Evolutionary conservation across 2,113 vertebrate species (phyloP).

Genomic region (Climacteris rufus): DNA sequence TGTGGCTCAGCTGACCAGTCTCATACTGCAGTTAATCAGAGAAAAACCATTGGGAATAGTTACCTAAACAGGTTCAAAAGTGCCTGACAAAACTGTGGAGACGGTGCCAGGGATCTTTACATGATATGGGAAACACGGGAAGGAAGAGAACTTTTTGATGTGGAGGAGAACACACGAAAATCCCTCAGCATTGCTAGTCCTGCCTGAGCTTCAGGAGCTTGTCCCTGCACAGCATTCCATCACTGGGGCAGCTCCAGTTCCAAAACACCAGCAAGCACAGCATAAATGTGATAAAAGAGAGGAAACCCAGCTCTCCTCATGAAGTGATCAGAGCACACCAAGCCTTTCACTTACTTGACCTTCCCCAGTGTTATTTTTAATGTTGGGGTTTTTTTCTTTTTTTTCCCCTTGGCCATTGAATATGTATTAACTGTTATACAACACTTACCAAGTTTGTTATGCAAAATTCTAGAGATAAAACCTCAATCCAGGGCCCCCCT

Average conservation of each 20-base stretch:
- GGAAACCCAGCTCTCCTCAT: not conserved
- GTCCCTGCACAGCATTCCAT: not conserved
- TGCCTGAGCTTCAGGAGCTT: not conserved
- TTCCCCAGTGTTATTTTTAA: constrained; percentile 34
- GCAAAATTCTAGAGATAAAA: constrained; percentile 56
- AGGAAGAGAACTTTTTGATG: not conserved
- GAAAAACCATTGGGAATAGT: not conserved
- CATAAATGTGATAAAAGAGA: not conserved
- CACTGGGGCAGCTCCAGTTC: not conserved
- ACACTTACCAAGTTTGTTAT: constrained; percentile 33
- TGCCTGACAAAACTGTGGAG: not conserved
- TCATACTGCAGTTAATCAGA: not conserved
- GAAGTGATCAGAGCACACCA: not conserved
- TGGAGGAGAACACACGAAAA: not conserved
- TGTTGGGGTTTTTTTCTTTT: not conserved
- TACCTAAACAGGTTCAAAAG: not conserved
- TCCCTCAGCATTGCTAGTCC: not conserved
- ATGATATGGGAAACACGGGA: not conserved
- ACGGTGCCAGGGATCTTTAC: not conserved
- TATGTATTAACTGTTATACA: constrained; percentile 66
- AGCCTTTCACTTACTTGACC: constrained; percentile 39
- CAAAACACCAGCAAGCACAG: not conserved
- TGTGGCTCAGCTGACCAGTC: not conserved
- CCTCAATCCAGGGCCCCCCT: constrained; percentile 9
- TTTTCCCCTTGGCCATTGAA: not conserved